Conservation (phyloP, 2,797 vertebrate genomes). For the Coregonus sp. region DNA sequence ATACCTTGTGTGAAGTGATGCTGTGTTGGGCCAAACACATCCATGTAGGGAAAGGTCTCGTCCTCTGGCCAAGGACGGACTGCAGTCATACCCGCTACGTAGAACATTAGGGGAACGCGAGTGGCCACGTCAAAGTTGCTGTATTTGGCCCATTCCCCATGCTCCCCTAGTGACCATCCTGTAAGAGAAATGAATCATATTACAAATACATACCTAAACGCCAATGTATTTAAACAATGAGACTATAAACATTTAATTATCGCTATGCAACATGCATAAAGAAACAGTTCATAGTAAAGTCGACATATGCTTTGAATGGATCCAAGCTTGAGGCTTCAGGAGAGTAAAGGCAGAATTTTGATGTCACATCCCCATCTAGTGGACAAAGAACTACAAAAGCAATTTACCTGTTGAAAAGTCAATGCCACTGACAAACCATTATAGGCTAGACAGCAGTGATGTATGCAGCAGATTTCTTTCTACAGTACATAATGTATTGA, state of each 20-base stretch:
- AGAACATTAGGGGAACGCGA: constrained; percentile 87
- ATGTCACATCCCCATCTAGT: constrained; percentile 71
- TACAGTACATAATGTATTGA: no score
- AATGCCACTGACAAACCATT: no score
- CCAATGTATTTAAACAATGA: no score
- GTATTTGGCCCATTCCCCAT: constrained; percentile 98
- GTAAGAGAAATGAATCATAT: constrained; percentile 26
- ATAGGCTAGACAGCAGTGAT: no score
- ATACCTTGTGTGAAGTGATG: constrained; percentile 62
- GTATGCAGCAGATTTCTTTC: no score
- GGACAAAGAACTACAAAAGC: constrained; percentile 28
- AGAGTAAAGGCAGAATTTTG: not conserved
- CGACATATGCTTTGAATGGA: not conserved
- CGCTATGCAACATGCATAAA: not conserved
- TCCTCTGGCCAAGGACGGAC: constrained; percentile 12
- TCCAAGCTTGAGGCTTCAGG: not conserved
- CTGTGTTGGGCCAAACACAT: constrained; percentile 70
- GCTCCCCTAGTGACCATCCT: constrained; percentile 97
- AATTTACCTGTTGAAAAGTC: not conserved
- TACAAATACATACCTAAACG: not conserved
- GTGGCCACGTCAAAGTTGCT: constrained; percentile 94
- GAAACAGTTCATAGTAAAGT: not conserved
- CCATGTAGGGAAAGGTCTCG: constrained; percentile 79
- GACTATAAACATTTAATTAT: no score
- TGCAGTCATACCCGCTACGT: constrained; percentile 81